Percentiles rank a stretch among this genome's conserved stretches.
phyloP scores from a whole-genome alignment of 2,113 vertebrate species.

The Eulacestoma nigropectus region DNA sequence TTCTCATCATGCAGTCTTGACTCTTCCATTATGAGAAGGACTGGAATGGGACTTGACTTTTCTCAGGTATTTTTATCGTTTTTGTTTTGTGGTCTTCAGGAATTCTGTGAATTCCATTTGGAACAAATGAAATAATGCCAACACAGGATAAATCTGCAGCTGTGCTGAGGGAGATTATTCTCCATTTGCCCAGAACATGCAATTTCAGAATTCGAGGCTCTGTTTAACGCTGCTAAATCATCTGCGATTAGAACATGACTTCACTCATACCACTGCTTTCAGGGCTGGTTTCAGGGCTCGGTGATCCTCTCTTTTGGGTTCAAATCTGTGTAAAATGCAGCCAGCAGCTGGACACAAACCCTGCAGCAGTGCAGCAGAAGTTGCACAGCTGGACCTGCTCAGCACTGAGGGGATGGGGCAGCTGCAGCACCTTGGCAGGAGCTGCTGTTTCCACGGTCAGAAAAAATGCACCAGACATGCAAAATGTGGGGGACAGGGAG shows the following conservation, averaged over 20 bases:
- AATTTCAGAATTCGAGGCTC: neutral
- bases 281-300: neutral
- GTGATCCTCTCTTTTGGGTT: neutral
- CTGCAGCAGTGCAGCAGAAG: neutral
- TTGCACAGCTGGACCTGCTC: neutral
- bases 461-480: neutral
- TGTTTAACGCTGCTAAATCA: neutral
- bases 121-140: neutral
- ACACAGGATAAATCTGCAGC: neutral
- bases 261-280: neutral
- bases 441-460: neutral
- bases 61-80: neutral
- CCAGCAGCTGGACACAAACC: neutral
- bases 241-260: neutral
- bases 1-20: neutral
- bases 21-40: rapidly evolving
- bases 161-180: neutral
- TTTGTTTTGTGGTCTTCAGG: neutral
- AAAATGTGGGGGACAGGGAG: neutral
- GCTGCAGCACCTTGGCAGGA: neutral
- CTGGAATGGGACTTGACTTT: neutral
- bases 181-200: neutral
- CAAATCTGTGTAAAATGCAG: neutral
- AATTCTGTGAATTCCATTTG: neutral
- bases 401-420: neutral